A percentile compares a stretch with the other conserved stretches of the same genome.
These are phyloP conservation scores for Calosoma granatense DNA, from an alignment of 1,140 invertebrate species.

Conservation along the genomic window DNA sequence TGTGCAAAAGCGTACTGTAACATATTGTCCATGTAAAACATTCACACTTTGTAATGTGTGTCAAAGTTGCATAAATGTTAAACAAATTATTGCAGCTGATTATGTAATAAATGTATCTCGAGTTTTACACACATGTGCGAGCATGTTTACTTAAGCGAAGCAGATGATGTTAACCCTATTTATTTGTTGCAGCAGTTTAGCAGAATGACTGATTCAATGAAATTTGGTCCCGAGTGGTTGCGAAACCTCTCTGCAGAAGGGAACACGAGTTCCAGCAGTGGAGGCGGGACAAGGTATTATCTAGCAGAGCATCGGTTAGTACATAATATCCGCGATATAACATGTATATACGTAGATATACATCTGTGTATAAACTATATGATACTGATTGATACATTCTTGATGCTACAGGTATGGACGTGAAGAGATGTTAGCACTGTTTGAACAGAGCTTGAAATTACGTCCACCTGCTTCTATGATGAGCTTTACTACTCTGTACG, in stretches of 20 bases:
- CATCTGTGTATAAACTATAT: not conserved
- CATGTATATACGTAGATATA: not conserved
- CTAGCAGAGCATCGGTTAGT: constrained; percentile 55
- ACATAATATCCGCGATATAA: constrained; percentile 1
- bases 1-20: no score
- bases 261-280: constrained; percentile 29
- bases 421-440: constrained; percentile 82
- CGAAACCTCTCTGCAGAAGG: constrained; percentile 49
- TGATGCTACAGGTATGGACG: constrained; percentile 66
- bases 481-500: constrained; percentile 52
- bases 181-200: no score
- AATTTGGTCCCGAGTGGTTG: constrained; percentile 65
- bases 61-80: no score
- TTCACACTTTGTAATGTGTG: no score
- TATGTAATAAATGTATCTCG: no score
- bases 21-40: no score
- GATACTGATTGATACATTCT: constrained; percentile 11
- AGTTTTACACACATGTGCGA: no score
- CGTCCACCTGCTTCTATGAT: constrained; percentile 52
- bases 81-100: no score
- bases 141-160: no score
- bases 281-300: constrained; percentile 39
- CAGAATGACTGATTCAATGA: constrained; percentile 59
- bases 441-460: constrained; percentile 47
- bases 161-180: no score